Percentiles rank a stretch among this genome's conserved stretches.
Conservation (phyloP, 2,113 vertebrate species). For the Takifugu flavidus region DNA sequence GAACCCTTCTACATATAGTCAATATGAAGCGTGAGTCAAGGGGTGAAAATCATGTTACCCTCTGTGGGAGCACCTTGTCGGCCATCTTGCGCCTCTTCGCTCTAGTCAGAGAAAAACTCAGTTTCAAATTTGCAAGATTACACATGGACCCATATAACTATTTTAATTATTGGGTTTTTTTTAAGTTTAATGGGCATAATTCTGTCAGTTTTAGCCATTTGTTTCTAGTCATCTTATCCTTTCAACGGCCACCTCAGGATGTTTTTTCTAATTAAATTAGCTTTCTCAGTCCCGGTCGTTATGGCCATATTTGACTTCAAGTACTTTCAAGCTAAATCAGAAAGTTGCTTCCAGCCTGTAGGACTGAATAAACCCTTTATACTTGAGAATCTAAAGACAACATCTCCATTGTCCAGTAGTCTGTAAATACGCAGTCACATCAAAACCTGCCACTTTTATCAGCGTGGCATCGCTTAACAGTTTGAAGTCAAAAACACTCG, state of each 20-base stretch:
- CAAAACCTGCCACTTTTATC: conserved; percentile 16
- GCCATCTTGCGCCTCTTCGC: conserved; percentile 97
- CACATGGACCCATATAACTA: too few species aligned
- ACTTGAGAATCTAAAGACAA: conserved; percentile 29
- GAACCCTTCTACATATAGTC: not conserved
- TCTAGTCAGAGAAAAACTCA: conserved; percentile 60
- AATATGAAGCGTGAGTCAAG: not conserved
- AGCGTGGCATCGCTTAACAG: conserved; percentile 25
- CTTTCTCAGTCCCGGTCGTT: conserved; percentile 11
- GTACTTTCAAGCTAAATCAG: conserved; percentile 12
- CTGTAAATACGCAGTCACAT: conserved; percentile 13
- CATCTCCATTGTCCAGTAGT: conserved; percentile 31
- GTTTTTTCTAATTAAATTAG: conserved; percentile 38
- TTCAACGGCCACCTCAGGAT: conserved; percentile 14
- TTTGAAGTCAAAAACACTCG: conserved; percentile 41
- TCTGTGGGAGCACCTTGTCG: conserved; percentile 96
- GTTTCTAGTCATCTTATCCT: conserved; percentile 6
- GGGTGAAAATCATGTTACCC: conserved; percentile 77
- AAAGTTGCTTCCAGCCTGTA: conserved; percentile 10
- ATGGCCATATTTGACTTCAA: conserved; percentile 26
- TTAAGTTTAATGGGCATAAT: too few species aligned
- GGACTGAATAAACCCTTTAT: not conserved
- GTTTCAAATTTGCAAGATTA: not conserved
- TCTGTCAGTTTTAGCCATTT: too few species aligned
- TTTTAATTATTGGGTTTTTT: too few species aligned